Conservation (phyloP, 2,888 invertebrate species). For the Teleiodes luculella region DNA sequence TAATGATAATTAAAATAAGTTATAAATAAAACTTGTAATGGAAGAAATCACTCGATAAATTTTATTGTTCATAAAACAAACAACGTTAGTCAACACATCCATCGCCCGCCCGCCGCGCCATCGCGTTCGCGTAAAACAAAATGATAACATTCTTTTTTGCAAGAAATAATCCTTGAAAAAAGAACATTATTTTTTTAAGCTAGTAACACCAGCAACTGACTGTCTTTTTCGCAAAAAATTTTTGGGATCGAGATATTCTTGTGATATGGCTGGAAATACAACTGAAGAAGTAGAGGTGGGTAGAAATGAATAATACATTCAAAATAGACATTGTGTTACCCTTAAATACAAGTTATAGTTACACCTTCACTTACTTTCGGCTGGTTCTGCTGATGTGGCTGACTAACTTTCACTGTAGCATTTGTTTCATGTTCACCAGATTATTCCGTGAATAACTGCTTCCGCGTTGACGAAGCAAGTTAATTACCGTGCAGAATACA, state of each 20-base stretch:
- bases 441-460: conserved; percentile 26
- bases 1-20: no score
- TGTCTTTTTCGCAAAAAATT: conserved; percentile 60
- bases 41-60: no score
- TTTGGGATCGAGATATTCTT: conserved; percentile 62
- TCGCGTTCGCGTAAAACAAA: no score
- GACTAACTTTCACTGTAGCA: conserved; percentile 68
- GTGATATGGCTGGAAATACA: conserved; percentile 81
- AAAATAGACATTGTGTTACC: conserved; percentile 34
- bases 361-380: conserved; percentile 37
- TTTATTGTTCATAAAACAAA: no score
- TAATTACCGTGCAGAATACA: conserved; percentile 14
- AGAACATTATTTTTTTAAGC: conserved; percentile 4
- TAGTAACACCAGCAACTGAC: conserved; percentile 46
- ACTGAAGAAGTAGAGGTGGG: conserved; percentile 80
- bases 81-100: no score
- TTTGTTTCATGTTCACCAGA: conserved; percentile 53
- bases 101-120: no score
- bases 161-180: not conserved
- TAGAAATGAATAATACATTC: conserved; percentile 34
- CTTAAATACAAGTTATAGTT: conserved; percentile 25
- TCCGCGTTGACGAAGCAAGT: conserved; percentile 14
- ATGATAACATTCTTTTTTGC: not conserved
- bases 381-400: conserved; percentile 69
- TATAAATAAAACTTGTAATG: no score